Base-by-base conservation (phyloP, 1,140 invertebrate species). In the Apis florea region DNA sequence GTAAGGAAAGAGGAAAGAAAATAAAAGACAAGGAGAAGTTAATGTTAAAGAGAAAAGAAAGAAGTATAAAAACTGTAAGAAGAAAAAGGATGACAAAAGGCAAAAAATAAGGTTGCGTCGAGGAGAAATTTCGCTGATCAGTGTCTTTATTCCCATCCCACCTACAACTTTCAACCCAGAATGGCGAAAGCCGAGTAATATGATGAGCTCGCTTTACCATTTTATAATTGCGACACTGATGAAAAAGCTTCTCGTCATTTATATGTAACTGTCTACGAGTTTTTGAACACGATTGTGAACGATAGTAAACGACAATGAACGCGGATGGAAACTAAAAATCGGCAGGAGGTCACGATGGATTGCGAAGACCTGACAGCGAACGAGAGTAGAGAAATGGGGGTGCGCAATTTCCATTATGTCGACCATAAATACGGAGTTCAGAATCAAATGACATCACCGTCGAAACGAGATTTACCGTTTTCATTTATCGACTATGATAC, bases 141-240 rank as follows among this genome's bases (percentile, higher is more conserved):
- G 69, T 79, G 61, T 72, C 59, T 80, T 84, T 80, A 74, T 79
- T 79, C 63, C 58, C 19, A n/a, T 54, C 53, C 19, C 15, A 40
- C 61, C 31, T 83, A 71, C 76, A 67, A 85, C 53, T 68, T 24
- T 19, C 49, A 58, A 17, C 51, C 21, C 51, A 58, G 49, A 72
- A 84, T 40, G 59, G 58, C 66, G 70, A 58, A 72, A 19, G 73
- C 53, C 59, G 26, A 31, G 58, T 74, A 83, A 72, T 61, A 73
- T n/a, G 83, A 59, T 68, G 75, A 79, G 71, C 53, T 59, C 15
- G 64, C 59, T 26, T 61, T 73, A 56, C 68, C 83, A 76, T 81
- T 85, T 85, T 85, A 84, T 85, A 85, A 84, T 84, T 85, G 82
- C 63, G 67, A 84, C 53, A 56, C 31, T 47, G 49, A 72, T 53